Evolutionary conservation across 2,113 vertebrate genomes (phyloP), one percentile per base, ranked within the genome.

Genomic region (Oreochromis spilurus): DNA sequence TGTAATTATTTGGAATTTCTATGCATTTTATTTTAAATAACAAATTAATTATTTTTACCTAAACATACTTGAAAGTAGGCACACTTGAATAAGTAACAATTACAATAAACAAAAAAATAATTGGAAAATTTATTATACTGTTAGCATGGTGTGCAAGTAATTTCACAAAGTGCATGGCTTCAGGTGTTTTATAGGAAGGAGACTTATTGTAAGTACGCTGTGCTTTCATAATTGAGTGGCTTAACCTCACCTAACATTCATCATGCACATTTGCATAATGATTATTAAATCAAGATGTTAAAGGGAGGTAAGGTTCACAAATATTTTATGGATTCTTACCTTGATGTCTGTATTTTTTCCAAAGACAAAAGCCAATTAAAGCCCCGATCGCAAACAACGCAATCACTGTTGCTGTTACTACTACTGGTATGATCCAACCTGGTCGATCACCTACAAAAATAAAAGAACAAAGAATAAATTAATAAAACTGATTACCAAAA

Each of bases 321-420:
- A 1, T 52, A 17, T 52, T 52, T 52, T 52, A 8, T 19, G 50
- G 8, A 4, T 52, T 52, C 50, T 52, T 52, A 52, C 48, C 48
- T 50, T 1, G 48, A 4, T 50, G 17, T 50, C 7, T 50, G 48
- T 17, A 0, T 50, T 8, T 50, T 4, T 50, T 50, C 7, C 17
- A 19, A 52, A 52, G 48, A 52, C 19, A 52, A 1, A 52, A 1
- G 48, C 5, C 48, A 52, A 52, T 52, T 52, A 2, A 1, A 52
- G 17, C 17, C 48, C 1, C 48, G 5, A 52, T 3, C 1, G 4
- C 48, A 50, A 0, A 16, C 4, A 50, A 17, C 45, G 4, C 48
- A 50, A 50, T 50, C 7, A 0, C 1, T 26, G 26, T 4, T 26
- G 0, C 1, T 26, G 26, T 4, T 26, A 26, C 26, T 26, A 26